Conservation (phyloP, 1,140 invertebrate species). For the Tigriopus japonicus region DNA sequence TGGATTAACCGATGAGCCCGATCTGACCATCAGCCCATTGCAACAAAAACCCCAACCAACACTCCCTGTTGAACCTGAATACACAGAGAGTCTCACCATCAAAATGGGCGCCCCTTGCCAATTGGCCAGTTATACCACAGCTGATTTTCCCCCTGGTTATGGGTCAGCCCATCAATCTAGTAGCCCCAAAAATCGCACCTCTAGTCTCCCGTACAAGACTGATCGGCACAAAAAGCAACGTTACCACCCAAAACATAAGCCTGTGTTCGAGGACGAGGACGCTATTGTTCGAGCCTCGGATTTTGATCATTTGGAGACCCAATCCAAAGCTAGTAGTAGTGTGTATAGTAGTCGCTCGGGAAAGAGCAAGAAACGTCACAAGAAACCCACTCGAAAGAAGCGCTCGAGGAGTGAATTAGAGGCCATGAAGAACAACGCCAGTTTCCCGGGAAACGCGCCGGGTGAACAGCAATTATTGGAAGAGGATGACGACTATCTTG, state of each 20-base stretch:
- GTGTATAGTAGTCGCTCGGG: neutral
- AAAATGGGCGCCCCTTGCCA: conserved; percentile 8
- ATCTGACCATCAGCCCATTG: neutral
- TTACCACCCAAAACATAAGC: neutral
- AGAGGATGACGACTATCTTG: no score
- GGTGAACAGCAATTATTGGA: no score
- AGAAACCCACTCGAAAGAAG: neutral
- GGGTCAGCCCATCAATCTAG: neutral
- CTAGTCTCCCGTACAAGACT: neutral
- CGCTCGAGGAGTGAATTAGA: no score
- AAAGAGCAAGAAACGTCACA: neutral
- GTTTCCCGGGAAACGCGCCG: no score
- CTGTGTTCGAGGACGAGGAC: no score
- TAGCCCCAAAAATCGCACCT: neutral
- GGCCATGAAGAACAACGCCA: no score
- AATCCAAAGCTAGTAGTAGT: neutral
- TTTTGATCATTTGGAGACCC: neutral
- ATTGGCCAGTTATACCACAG: neutral
- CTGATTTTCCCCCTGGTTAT: conserved; percentile 25
- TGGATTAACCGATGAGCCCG: neutral
- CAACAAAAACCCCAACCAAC: neutral
- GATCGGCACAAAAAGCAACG: conserved; percentile 1
- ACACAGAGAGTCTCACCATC: conserved; percentile 1
- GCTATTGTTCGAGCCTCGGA: no score
- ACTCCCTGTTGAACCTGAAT: neutral